Evolutionary conservation across 2,888 invertebrate genomes (phyloP), one percentile per base, ranked within the genome.

Genomic region (Eucriotettix oculatus): DNA sequence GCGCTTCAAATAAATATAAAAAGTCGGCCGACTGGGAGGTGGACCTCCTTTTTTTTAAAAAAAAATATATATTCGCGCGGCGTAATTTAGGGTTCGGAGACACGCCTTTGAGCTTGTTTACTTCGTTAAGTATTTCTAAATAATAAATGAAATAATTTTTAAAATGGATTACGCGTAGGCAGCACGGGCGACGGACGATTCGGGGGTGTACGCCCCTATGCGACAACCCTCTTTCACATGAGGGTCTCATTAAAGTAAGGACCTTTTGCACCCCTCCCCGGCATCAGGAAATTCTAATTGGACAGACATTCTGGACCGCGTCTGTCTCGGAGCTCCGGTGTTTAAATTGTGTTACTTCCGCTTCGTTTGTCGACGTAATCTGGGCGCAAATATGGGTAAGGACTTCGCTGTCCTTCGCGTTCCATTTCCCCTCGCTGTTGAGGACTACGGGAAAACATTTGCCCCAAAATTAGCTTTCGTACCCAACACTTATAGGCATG

Each of bases 181-280:
- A 42, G 56, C 43, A 17, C 42, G 7, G 29, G 29, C 29, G 7
- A 29, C 29, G 29, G 29, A 29, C 29, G 29, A 29, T 29, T 29
- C 29, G 29, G 29, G 29, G 29, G 29, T 29, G 29, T 29, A 29
- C 29, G 29, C 29, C 29, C 29, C 29, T 12, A 12, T 59, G 59
- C 57, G 53, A 48, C 40, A 11, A 17, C 40, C 16, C 55, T 59
- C 54, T 54, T 55, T 55, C 59, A 59, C 59, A 59, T 44, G 59
- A 59, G 61, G 59, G 59, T 57, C 61, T 62, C 61, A 62, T 62
- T 62, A 62, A 59, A 62, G 54, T 62, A 62, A 62, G 61, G 61
- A 62, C 61, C 57, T 59, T 55, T 52, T 55, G 55, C 55, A 41
- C 53, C 56, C 60, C 16, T 48, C 29, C 54, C 29, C 44, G 42